Conservation (phyloP, 23 tunicate species). For the Halocynthia roretzi region DNA sequence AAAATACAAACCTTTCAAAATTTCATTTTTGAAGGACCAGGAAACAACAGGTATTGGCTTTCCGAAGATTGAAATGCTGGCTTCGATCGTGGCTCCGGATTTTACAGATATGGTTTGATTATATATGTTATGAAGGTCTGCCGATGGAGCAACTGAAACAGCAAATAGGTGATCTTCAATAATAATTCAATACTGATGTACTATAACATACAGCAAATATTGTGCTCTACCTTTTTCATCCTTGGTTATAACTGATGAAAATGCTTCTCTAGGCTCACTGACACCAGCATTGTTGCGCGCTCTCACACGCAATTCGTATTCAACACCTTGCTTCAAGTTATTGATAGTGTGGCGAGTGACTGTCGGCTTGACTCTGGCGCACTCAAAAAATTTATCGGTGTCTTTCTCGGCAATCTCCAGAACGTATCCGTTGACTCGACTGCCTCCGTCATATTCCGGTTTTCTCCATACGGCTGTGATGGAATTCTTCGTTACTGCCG, state of each 20-base stretch:
- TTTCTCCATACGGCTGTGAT: constrained; percentile 60
- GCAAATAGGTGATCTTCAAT: too few relatives aligned
- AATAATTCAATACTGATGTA: not conserved
- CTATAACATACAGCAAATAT: not conserved
- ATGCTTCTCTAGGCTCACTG: constrained; percentile 36
- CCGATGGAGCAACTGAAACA: constrained; percentile 11
- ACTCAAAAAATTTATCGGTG: constrained; percentile 62
- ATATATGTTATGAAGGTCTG: constrained; percentile 25
- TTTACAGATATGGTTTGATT: constrained; percentile 19
- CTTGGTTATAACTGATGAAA: constrained; percentile 44
- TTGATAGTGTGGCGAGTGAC: constrained; percentile 49
- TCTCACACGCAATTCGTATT: constrained; percentile 76
- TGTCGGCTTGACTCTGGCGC: constrained; percentile 49
- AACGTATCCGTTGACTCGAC: constrained; percentile 61
- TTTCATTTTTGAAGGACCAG: constrained; percentile 15
- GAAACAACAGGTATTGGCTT: constrained; percentile 22
- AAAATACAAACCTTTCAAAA: constrained; percentile 16
- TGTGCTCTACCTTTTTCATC: constrained; percentile 20
- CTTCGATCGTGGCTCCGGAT: constrained; percentile 15
- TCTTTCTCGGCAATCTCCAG: constrained; percentile 72
- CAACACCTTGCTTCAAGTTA: constrained; percentile 38
- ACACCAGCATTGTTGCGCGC: constrained; percentile 40
- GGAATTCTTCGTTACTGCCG: constrained; percentile 37
- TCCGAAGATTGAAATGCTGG: constrained; percentile 39
- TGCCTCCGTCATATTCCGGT: constrained; percentile 82